Conservation (phyloP, 2,113 vertebrate species). For the Microcebus ravelobensis region DNA sequence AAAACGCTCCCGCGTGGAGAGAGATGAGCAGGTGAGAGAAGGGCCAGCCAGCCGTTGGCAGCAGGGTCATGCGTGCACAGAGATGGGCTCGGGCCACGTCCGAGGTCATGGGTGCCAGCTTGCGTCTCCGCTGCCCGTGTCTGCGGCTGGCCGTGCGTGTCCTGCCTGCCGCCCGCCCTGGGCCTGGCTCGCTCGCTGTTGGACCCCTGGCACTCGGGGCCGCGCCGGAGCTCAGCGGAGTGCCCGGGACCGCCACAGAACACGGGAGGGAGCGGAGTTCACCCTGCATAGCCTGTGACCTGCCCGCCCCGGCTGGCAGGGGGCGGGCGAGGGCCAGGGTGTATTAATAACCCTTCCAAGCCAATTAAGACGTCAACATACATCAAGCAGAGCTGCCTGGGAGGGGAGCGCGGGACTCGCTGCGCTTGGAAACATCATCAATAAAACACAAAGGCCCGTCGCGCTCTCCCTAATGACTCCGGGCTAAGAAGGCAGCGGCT, state of each 20-base stretch:
- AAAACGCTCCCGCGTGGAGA: rapidly evolving
- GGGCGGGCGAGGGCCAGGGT: too few relatives aligned
- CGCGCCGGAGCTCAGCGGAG: background rate
- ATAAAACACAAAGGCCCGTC: background rate
- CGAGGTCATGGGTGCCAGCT: background rate
- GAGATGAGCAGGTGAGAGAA: background rate
- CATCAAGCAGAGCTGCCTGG: background rate
- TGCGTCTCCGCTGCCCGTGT: background rate
- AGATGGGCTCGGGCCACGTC: background rate
- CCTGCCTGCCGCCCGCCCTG: rapidly evolving
- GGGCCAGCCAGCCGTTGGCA: background rate
- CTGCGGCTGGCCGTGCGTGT: rapidly evolving
- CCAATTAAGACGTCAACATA: background rate
- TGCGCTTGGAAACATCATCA: background rate
- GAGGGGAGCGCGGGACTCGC: background rate
- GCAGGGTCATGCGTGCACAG: rapidly evolving
- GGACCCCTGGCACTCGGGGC: too few relatives aligned
- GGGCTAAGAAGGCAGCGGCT: background rate
- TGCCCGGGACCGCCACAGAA: background rate
- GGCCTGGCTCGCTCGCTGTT: rapidly evolving
- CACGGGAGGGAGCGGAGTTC: rapidly evolving
- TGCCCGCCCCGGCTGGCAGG: too few relatives aligned
- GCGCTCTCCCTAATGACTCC: rapidly evolving
- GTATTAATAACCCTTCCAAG: background rate
- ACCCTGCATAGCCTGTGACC: background rate